Base-by-base conservation (phyloP, 2,797 vertebrate species). In the Melopsittacus undulatus region DNA sequence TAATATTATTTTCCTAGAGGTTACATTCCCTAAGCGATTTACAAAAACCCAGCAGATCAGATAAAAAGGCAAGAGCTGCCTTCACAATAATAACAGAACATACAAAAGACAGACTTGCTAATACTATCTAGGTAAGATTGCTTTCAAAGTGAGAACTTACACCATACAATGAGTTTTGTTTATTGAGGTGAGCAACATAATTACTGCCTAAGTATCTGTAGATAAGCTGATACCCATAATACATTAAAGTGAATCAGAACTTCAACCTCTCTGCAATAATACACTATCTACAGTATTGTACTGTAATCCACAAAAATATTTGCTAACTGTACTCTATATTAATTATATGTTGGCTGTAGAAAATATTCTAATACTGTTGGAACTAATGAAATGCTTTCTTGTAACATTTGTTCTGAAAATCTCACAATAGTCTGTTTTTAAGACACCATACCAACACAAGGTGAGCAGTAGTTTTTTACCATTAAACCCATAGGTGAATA, bases 1-100 rank as follows among this genome's bases (percentile, higher is more conserved):
- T 68, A 91, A 78, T 83, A 83, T 86, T 88, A 5, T 90, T 88
- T 91, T 92, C 45, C n/a, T 74, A 75, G 69, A 86, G 26, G 24
- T 90, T 83, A 38, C 14, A 42, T 24, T 83, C 73, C 68, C 66
- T 57, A 68, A 93, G 64, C 36, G 88, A 77, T 86, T 94, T 86
- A 70, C 38, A 90, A 93, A 78, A 45, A 45, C 77, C 48, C 5
- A 78, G n/a, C 22, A 83, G 74, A 94, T 77, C 56, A 77, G 56
- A 85, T 92, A 77, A 87, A 69, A 92, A 89, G 17, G 13, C 48
- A 91, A 85, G 75, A 94, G n/a, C 43, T 57, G 27, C 36, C n/a
- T 82, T 79, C n/a, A 64, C 26, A 46, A 29, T 84, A 92, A 79
- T 66, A 90, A 73, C 40, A 92, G 32, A 89, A 67, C 46, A 48